Percentiles rank a stretch among this genome's conserved stretches.
Conservation (phyloP, 2,888 invertebrate genomes). For the Neoascia interrupta region DNA sequence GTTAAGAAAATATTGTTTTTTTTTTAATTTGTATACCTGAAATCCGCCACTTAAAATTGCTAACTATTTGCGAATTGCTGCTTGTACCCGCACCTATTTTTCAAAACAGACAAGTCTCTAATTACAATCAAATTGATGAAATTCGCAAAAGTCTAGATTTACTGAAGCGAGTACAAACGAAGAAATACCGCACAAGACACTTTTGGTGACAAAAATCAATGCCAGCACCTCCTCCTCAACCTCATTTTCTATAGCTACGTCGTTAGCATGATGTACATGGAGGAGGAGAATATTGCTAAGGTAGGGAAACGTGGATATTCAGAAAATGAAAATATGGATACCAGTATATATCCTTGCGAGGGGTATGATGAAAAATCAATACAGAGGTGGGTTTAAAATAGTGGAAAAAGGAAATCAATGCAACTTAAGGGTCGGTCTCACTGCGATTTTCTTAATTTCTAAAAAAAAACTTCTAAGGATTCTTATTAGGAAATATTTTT, state of each 20-base stretch:
- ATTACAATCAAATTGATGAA: slow-evolving; percentile 25
- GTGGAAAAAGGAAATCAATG: slow-evolving; percentile 14
- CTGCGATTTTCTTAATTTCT: background rate
- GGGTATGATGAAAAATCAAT: slow-evolving; percentile 48
- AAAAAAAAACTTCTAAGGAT: background rate
- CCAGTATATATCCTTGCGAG: slow-evolving; percentile 54
- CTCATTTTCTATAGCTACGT: slow-evolving; percentile 47
- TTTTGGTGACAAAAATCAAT: slow-evolving; percentile 64
- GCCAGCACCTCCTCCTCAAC: slow-evolving; percentile 46
- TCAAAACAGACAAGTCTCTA: too few relatives aligned
- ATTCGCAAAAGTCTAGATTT: slow-evolving; percentile 21
- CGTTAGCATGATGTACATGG: slow-evolving; percentile 20
- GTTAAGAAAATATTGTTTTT: too few relatives aligned
- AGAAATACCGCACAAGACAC: slow-evolving; percentile 47
- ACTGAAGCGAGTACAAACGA: slow-evolving; percentile 20
- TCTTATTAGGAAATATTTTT: too few relatives aligned
- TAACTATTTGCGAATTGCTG: too few relatives aligned
- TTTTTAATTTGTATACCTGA: too few relatives aligned
- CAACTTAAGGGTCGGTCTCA: too few relatives aligned
- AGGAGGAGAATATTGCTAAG: slow-evolving; percentile 42
- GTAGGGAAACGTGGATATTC: slow-evolving; percentile 41
- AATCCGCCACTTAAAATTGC: too few relatives aligned
- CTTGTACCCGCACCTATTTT: too few relatives aligned
- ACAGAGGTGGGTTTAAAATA: slow-evolving; percentile 29
- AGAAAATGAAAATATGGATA: slow-evolving; percentile 42